phyloP scores from a whole-genome alignment of 2,888 invertebrate genomes.

The Ptychoptera contaminata region DNA sequence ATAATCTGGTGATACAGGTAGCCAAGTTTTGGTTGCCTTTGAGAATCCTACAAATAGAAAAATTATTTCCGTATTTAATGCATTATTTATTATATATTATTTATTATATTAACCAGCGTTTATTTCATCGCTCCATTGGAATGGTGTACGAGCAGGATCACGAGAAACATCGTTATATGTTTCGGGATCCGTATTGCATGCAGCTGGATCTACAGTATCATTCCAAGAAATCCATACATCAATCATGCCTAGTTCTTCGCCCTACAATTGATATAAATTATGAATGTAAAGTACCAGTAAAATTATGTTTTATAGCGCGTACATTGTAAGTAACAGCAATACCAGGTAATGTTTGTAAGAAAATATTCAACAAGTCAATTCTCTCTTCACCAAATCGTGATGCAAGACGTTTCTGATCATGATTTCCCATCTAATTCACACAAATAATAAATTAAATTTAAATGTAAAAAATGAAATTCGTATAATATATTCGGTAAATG shows the following conservation, averaged over 20 bases:
- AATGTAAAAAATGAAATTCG: no score
- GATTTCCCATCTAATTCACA: conserved; percentile 33
- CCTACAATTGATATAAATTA: conserved; percentile 20
- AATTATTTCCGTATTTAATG: conserved; percentile 16
- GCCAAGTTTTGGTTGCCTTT: conserved; percentile 38
- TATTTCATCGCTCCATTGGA: conserved; percentile 39
- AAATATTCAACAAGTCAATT: conserved; percentile 37
- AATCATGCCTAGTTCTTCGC: conserved; percentile 56
- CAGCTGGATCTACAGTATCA: conserved; percentile 38
- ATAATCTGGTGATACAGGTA: conserved; percentile 49
- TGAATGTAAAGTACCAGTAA: background rate
- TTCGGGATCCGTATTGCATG: conserved; percentile 32
- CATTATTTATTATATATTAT: background rate
- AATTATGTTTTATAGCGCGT: background rate
- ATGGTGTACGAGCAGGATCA: conserved; percentile 45
- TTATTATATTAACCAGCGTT: conserved; percentile 24
- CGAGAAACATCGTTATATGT: conserved; percentile 29
- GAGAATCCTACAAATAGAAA: conserved; percentile 19
- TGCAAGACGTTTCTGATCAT: conserved; percentile 32
- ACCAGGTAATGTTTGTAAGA: conserved; percentile 41
- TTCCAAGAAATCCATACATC: conserved; percentile 33
- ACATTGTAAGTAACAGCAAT: conserved; percentile 40
- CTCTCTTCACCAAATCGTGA: conserved; percentile 32
- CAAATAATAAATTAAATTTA: background rate
- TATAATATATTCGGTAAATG: background rate